These are phyloP conservation scores for Mormyrus lacerda DNA, from an alignment of 2,113 vertebrate genomes.

Conservation along the genomic window DNA sequence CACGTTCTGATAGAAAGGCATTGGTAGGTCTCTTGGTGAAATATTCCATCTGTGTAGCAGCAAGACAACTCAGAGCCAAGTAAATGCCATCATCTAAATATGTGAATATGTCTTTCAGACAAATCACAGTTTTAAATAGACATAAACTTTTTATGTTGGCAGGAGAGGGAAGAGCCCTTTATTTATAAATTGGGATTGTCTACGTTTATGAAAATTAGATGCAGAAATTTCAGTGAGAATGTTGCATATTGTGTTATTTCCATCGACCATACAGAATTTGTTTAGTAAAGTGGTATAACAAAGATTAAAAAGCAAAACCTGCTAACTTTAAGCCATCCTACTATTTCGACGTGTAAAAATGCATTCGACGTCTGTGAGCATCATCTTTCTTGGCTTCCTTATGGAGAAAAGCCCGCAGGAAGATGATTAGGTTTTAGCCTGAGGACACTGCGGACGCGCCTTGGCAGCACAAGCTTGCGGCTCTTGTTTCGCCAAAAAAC, in stretches of 20 bases:
- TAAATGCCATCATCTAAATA: background rate
- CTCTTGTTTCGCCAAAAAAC: background rate
- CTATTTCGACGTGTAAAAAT: background rate
- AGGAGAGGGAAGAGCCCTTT: background rate
- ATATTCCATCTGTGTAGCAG: background rate
- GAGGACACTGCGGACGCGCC: background rate
- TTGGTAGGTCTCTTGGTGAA: background rate
- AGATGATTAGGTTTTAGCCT: background rate
- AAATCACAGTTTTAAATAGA: background rate
- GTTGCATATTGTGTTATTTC: background rate
- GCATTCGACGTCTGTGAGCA: background rate
- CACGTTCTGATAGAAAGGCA: background rate
- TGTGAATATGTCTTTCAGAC: background rate
- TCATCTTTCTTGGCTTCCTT: background rate
- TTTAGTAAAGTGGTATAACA: background rate
- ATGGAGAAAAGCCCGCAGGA: background rate
- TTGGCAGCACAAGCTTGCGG: background rate
- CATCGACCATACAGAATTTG: background rate
- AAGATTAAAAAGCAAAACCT: background rate
- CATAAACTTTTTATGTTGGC: background rate
- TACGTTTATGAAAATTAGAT: background rate
- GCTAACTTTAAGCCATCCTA: background rate
- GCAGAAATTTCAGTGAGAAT: background rate
- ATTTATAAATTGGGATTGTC: background rate
- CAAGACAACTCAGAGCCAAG: background rate